These are phyloP conservation scores for Pseudolaguvia tuberculata DNA, from an alignment of 2,113 vertebrate species.

Conservation along the genomic window DNA sequence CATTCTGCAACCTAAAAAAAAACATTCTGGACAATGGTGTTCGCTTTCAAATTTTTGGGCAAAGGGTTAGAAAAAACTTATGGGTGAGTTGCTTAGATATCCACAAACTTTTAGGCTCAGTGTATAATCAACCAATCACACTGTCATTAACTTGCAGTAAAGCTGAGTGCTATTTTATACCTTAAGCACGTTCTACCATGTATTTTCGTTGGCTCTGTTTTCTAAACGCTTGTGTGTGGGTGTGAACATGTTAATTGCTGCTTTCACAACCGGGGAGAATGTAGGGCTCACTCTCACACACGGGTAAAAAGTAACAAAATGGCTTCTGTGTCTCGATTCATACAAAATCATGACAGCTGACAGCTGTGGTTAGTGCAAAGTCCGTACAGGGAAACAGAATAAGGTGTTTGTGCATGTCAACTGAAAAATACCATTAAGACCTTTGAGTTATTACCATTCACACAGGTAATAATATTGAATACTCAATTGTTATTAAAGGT, in stretches of 20 bases:
- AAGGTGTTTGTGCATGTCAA: not conserved
- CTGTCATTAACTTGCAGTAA: not conserved
- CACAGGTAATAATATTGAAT: not conserved
- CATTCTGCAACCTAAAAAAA: no score
- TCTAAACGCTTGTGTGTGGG: not conserved
- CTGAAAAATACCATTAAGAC: not conserved
- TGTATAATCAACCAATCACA: not conserved
- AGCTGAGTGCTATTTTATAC: not conserved
- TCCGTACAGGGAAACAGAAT: not conserved
- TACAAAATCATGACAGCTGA: constrained; percentile 4
- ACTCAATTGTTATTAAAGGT: not conserved
- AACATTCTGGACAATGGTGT: no score
- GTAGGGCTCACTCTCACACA: not conserved
- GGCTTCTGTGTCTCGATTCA: constrained; percentile 12
- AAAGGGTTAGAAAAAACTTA: no score
- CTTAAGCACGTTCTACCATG: not conserved
- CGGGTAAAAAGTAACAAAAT: constrained; percentile 10
- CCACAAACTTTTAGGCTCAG: not conserved
- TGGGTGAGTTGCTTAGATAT: no score
- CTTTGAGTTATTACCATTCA: constrained; percentile 11
- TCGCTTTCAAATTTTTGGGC: no score
- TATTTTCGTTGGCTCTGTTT: not conserved
- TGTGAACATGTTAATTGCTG: constrained; percentile 5
- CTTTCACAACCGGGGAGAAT: constrained; percentile 2
- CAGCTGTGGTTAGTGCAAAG: not conserved